A percentile compares a stretch with the other conserved stretches of the same genome.
Evolutionary conservation across 2,888 invertebrate genomes (phyloP).

Genomic region (Conomelus anceps): DNA sequence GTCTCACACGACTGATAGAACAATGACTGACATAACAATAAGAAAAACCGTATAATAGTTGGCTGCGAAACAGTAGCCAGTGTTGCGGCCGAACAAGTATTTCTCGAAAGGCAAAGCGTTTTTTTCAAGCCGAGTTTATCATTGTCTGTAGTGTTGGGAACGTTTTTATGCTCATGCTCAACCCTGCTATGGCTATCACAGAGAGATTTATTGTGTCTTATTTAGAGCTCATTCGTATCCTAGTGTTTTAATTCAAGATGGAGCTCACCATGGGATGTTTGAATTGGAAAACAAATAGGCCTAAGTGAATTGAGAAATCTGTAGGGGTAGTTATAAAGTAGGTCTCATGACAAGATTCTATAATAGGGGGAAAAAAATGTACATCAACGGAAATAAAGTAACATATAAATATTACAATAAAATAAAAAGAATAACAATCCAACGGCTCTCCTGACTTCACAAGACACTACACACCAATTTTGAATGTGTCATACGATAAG

Average conservation of each 20-base stretch:
- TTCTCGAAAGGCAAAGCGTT: neutral
- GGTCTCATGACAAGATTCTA: no score
- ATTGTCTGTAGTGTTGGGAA: neutral
- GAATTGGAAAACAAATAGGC: no score
- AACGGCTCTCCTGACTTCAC: no score
- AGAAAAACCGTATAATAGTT: neutral
- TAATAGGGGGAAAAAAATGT: no score
- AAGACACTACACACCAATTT: no score
- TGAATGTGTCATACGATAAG: no score
- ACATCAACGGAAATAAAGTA: no score
- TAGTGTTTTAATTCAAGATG: neutral
- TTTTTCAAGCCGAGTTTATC: neutral
- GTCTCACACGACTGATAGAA: neutral
- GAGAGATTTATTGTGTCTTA: neutral
- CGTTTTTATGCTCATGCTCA: neutral
- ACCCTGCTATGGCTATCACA: neutral
- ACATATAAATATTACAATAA: no score
- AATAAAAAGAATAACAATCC: no score
- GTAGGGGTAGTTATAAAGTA: no score
- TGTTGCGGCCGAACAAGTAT: neutral
- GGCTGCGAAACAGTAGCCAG: neutral
- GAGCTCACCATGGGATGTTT: no score
- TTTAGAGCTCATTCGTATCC: neutral
- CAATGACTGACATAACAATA: neutral
- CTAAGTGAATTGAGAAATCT: no score